Base-by-base conservation (phyloP, 2,888 invertebrate genomes). In the Agrilus cyanescens region DNA sequence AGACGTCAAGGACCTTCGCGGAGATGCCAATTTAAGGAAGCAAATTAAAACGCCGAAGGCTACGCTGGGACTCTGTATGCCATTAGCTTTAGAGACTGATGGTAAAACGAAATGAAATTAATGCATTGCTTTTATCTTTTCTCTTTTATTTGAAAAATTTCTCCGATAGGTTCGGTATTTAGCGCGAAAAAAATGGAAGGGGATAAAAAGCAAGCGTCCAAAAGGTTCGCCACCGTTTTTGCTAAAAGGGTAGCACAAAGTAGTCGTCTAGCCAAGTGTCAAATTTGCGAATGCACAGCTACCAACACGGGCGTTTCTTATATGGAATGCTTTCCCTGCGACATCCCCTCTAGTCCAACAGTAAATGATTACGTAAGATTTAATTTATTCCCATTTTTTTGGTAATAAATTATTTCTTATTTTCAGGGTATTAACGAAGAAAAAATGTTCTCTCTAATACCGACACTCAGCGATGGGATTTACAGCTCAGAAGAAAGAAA, bases 11-110 rank as follows among this genome's bases (percentile, higher is more conserved):
- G 61, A 66, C 1, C 61, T 86, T 15, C 72, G 69, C 18, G 90
- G 90, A 0, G 87, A 90, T 63, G 62, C 69, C 0, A 81, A 77
- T 34, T 69, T 89, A 6, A 70, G 82, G 47, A 76, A 78, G 46
- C 83, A 86, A 62, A 79, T 86, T 15, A 80, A 76, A 45, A 66
- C 85, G 47, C 82, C 88, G 1, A 88, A 87, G 60, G 76, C 76
- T 45, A 76, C 75, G 45, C 67, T 89, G 18, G 87, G 87, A 13
- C 74, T 83, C 36, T 91, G 91, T 59, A 78, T 81, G 1, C 82
- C 87, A 0, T 69, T 91, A 14, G 85, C 90, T 0, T 62, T 90
- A 52, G 88, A 90, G 63, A 87, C 87, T 3, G 87, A 89, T 56
- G 91, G 87, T 76, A 70, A 64, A 62, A 50, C 33, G 13, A 16